Evolutionary conservation across 2,797 vertebrate genomes (phyloP).

Genomic region (Macrochelys suwanniensis): DNA sequence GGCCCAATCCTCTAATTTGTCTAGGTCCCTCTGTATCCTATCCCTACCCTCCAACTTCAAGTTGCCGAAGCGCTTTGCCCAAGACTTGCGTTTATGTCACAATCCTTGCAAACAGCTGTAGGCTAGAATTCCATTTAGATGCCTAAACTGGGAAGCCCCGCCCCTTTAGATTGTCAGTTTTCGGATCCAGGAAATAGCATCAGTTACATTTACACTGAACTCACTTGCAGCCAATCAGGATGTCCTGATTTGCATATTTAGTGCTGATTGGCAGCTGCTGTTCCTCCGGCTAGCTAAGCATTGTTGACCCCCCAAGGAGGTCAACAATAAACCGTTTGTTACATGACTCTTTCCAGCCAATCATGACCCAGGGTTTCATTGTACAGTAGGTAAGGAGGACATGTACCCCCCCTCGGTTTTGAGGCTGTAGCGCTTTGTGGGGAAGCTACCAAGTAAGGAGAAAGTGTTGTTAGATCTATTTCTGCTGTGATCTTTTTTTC

Average conservation of each 20-base stretch:
- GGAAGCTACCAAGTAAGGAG: neutral
- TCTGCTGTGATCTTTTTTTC: neutral
- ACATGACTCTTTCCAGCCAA: neutral
- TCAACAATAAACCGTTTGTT: neutral
- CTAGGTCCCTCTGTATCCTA: no score
- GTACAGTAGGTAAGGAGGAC: rapidly evolving
- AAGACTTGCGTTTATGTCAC: neutral
- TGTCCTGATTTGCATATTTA: neutral
- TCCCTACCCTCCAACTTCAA: neutral
- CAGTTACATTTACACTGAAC: neutral
- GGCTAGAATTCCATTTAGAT: neutral
- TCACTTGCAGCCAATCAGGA: rapidly evolving
- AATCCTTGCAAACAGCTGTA: slow-evolving; percentile 25
- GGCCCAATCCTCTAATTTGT: no score
- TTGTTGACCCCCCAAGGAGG: rapidly evolving
- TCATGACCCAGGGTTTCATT: rapidly evolving
- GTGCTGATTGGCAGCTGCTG: neutral
- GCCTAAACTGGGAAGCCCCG: neutral
- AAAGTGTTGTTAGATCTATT: neutral
- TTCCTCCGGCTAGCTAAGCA: neutral
- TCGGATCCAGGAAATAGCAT: slow-evolving; percentile 1
- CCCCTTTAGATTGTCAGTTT: neutral
- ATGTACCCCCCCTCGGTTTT: neutral
- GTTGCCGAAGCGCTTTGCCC: neutral
- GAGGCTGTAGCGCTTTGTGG: neutral